Evolutionary conservation across 2,797 vertebrate genomes (phyloP).

Genomic region (Tarsius wallacei): DNA sequence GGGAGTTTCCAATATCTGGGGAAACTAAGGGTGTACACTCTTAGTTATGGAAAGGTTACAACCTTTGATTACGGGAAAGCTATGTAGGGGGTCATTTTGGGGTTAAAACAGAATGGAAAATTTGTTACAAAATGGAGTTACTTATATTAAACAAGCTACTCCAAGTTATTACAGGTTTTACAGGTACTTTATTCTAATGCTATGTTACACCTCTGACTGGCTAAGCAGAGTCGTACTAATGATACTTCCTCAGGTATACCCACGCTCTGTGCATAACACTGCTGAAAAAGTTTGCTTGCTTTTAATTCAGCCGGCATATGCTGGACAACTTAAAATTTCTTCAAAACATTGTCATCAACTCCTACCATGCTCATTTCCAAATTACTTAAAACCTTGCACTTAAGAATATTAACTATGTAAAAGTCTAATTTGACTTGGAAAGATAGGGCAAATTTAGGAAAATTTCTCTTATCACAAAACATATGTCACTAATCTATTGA

Average conservation of each 20-base stretch:
- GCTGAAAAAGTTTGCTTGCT: neutral
- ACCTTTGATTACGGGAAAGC: no score
- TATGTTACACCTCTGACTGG: no score
- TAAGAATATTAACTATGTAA: conserved; percentile 18
- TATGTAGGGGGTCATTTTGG: no score
- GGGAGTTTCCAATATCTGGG: no score
- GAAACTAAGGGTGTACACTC: no score
- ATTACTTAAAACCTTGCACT: conserved; percentile 14
- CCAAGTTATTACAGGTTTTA: no score
- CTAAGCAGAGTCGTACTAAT: neutral
- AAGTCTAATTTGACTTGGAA: neutral
- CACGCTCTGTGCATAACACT: neutral
- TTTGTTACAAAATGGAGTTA: no score
- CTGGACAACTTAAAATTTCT: neutral
- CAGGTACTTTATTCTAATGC: no score
- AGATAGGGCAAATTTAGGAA: neutral
- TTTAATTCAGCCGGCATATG: neutral
- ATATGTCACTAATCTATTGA: neutral
- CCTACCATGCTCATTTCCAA: neutral
- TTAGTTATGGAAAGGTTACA: no score
- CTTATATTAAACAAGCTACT: no score
- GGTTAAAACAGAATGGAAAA: no score
- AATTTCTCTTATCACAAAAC: neutral
- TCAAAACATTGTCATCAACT: neutral
- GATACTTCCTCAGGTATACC: neutral